These are phyloP conservation scores for Marisa cornuarietis DNA, from an alignment of 1,140 invertebrate genomes.

Conservation along the genomic window DNA sequence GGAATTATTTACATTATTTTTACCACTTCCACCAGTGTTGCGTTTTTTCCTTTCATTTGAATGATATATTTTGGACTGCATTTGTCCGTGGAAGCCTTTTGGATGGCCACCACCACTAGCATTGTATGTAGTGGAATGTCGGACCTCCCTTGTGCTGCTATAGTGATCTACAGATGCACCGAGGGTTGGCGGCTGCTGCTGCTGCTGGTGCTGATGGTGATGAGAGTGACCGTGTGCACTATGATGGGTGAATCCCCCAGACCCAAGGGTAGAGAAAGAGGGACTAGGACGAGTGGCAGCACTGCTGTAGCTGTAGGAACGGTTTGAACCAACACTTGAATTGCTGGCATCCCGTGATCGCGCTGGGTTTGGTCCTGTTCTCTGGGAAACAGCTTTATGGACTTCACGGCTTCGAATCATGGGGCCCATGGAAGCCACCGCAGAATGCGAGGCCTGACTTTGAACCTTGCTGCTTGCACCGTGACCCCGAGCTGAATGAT, in stretches of 20 bases:
- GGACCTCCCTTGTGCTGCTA: not conserved
- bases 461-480: not conserved
- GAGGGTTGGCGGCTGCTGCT: not conserved
- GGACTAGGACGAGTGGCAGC: not conserved
- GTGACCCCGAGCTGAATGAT: not conserved
- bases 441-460: not conserved
- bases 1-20: not conserved
- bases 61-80: slow-evolving; percentile 15
- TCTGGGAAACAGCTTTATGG: slow-evolving; percentile 21
- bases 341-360: slow-evolving; percentile 48
- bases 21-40: slow-evolving; percentile 18
- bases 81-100: not conserved
- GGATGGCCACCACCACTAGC: not conserved
- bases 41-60: slow-evolving; percentile 6
- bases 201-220: not conserved
- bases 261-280: not conserved
- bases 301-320: slow-evolving; percentile 32
- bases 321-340: slow-evolving; percentile 54
- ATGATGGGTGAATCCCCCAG: not conserved
- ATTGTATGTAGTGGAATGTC: slow-evolving; percentile 19
- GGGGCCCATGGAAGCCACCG: slow-evolving; percentile 18
- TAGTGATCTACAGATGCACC: slow-evolving; percentile 6
- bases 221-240: too few relatives aligned
- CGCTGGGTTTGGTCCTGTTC: not conserved
- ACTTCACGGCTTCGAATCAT: slow-evolving; percentile 34